phyloP scores from a whole-genome alignment of 2,888 invertebrate genomes.

The Leptopilina syphax region DNA sequence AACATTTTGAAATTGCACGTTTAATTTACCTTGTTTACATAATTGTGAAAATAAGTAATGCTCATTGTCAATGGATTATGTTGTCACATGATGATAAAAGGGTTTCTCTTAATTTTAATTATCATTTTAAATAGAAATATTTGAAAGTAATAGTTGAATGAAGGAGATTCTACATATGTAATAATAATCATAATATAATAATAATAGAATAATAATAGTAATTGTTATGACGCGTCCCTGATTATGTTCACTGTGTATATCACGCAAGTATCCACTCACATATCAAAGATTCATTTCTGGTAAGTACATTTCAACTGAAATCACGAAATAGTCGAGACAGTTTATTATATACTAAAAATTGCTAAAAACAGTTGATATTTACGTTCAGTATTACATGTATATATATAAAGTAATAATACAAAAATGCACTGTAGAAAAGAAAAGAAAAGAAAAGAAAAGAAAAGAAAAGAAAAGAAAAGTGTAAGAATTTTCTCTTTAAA shows the following conservation, averaged over 20 bases:
- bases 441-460: not conserved
- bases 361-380: too few relatives aligned
- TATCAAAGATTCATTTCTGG: constrained; percentile 24
- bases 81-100: not conserved
- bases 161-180: constrained; percentile 48
- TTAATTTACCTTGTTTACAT: constrained; percentile 24
- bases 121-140: not conserved
- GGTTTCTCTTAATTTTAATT: not conserved
- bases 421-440: not conserved
- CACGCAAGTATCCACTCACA: constrained; percentile 59
- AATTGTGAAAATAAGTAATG: not conserved
- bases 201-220: not conserved
- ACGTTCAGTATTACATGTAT: too few relatives aligned
- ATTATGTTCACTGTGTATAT: constrained; percentile 74
- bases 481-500: constrained; percentile 3
- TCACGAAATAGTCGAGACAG: constrained; percentile 63
- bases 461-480: not conserved
- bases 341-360: too few relatives aligned
- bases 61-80: too few relatives aligned
- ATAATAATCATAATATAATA: constrained; percentile 40
- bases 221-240: constrained; percentile 69
- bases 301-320: constrained; percentile 24
- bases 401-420: not conserved
- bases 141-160: too few relatives aligned
- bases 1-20: constrained; percentile 37